Base-by-base conservation (phyloP, 2,113 vertebrate genomes). In the Petaurus breviceps region DNA sequence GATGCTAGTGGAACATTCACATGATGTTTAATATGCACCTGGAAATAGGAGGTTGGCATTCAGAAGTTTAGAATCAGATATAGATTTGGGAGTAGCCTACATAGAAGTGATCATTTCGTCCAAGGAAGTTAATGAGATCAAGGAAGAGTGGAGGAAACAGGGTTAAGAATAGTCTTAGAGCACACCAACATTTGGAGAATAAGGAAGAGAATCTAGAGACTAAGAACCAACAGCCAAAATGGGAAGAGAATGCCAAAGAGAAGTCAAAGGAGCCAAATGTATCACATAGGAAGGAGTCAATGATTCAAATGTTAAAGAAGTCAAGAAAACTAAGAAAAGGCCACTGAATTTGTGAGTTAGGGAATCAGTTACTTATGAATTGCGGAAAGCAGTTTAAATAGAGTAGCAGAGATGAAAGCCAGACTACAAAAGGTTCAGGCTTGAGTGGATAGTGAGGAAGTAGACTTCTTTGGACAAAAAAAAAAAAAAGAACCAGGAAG, bases 21-120 rank as follows among this genome's bases (percentile, higher is more conserved):
- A 16, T 84, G n/a, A 84, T 77, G 0, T 77, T 8, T 6, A 77
- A 1, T n/a, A 77, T 43, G 7, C 16, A 84, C 6, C 68, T 77
- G 37, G n/a, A 84, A 84, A 43, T 8, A 23, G 37, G 37, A 84
- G 2, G 19, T 7, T 43, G 19, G n/a, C 19, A 84, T n/a, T 84
- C 7, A 84, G 19, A 94, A 10, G 91, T 23, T 57, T 47, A 90
- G 14, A 77, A 94, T 89, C 53, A 89, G 94, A 90, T 84, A 95
- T 51, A 92, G 90, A 96, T 94, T 51, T 97, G 9, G 46, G 28
- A 91, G 24, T 51, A 94, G 51, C 94, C 94, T 37, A 93, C 95
- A 94, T 8, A 54, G 93, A 89, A 91, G n/a, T 47, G 89, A 96
- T n/a, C 51, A 49, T 57, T 68, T 37, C 61, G 37, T 3, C 14